Conservation (phyloP, 1,140 invertebrate genomes). For the Diplogasteroides magnus region DNA sequence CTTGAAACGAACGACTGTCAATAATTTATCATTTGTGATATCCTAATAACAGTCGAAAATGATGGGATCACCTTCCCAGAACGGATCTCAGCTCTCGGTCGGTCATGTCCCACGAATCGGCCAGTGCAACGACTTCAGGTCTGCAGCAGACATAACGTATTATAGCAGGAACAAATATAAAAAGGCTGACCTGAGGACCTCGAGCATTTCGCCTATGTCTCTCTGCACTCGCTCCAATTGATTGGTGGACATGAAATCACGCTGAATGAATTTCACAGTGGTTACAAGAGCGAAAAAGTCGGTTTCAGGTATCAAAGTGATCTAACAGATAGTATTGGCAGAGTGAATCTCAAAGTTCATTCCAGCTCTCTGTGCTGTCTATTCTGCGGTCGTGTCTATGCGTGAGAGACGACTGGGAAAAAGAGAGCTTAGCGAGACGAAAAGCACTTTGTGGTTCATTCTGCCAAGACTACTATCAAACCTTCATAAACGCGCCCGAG, state of each 20-base stretch:
- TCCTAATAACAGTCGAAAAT: conserved; percentile 63
- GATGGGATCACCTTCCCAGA: conserved; percentile 75
- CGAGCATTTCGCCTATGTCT: conserved; percentile 25
- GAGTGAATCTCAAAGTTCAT: no score
- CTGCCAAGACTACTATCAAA: neutral
- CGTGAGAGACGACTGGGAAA: no score
- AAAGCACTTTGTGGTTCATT: no score
- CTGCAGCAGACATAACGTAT: conserved; percentile 2
- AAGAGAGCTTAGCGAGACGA: no score
- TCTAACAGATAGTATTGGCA: no score
- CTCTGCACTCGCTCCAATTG: conserved; percentile 34
- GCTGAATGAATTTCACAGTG: no score
- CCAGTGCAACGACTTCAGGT: conserved; percentile 78
- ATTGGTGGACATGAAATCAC: conserved; percentile 25
- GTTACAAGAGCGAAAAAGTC: no score
- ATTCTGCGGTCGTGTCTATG: no score
- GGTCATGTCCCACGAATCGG: conserved; percentile 81
- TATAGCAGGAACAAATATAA: neutral
- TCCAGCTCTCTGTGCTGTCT: no score
- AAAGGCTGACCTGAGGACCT: neutral
- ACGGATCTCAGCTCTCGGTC: conserved; percentile 76
- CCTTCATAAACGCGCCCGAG: neutral
- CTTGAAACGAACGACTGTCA: no score
- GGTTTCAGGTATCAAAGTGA: no score
- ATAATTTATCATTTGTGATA: neutral